phyloP scores from a whole-genome alignment of 2,888 invertebrate species.

The Chouioia cunea region DNA sequence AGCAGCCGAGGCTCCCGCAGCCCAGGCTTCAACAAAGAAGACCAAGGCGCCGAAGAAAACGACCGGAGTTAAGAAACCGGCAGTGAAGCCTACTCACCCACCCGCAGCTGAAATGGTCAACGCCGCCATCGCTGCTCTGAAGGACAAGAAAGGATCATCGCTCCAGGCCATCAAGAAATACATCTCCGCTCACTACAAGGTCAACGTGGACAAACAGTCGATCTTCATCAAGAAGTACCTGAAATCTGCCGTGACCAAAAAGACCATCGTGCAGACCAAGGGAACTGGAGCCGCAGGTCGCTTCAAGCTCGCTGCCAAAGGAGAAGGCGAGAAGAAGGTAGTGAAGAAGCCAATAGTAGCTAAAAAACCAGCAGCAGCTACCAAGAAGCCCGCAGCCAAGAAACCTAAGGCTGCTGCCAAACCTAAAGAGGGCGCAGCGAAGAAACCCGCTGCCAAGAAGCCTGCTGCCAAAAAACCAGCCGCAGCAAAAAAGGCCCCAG shows the following conservation, averaged over 20 bases:
- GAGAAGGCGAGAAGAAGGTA: conserved; percentile 37
- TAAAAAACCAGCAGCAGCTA: conserved; percentile 22
- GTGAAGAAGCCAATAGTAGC: conserved; percentile 42
- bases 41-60: conserved; percentile 7
- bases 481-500: not conserved
- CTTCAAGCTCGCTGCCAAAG: conserved; percentile 62
- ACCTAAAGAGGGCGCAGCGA: conserved; percentile 10
- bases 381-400: conserved; percentile 9
- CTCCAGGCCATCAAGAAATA: conserved; percentile 74
- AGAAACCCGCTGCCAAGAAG: conserved; percentile 39
- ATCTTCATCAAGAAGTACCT: conserved; percentile 74
- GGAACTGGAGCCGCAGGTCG: conserved; percentile 70
- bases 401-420: conserved; percentile 6
- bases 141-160: conserved; percentile 70
- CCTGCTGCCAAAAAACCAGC: conserved; percentile 12
- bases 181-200: conserved; percentile 72
- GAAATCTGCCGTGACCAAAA: conserved; percentile 71
- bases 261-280: conserved; percentile 70
- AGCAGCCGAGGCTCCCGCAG: not conserved
- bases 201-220: conserved; percentile 72
- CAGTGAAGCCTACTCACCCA: not conserved
- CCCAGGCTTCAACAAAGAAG: conserved; percentile 10
- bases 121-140: conserved; percentile 70
- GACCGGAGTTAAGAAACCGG: conserved; percentile 6
- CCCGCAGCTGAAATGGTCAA: conserved; percentile 69